phyloP scores from a whole-genome alignment of 1,140 invertebrate genomes.

The Hylyphantes graminicola region DNA sequence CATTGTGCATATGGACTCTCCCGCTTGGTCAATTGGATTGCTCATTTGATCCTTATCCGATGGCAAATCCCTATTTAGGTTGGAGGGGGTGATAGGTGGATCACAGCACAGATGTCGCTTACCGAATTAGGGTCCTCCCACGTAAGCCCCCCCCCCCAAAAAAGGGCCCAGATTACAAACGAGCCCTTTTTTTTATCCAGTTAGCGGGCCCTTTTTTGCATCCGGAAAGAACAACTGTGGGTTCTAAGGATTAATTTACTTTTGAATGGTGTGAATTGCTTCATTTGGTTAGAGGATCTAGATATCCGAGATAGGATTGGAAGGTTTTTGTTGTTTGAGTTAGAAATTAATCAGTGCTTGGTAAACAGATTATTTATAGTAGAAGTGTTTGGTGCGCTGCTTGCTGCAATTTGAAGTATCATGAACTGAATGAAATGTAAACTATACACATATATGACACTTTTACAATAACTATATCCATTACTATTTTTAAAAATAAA shows the following conservation, averaged over 20 bases:
- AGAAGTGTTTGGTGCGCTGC: too few species aligned
- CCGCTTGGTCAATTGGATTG: slow-evolving; percentile 47
- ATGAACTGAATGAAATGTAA: too few species aligned
- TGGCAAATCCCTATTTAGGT: slow-evolving; percentile 6
- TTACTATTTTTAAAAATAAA: too few species aligned
- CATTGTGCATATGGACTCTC: slow-evolving; percentile 3
- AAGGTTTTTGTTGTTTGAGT: too few species aligned
- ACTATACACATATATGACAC: too few species aligned
- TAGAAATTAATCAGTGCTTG: too few species aligned
- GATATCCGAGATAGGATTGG: too few species aligned
- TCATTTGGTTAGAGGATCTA: too few species aligned
- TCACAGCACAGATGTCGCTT: slow-evolving; percentile 46
- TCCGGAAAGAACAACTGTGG: not conserved
- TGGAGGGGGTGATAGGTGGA: not conserved
- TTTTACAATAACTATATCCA: too few species aligned
- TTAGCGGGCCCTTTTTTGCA: slow-evolving; percentile 5
- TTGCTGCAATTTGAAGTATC: too few species aligned
- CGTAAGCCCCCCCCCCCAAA: slow-evolving; percentile 19
- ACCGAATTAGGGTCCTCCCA: slow-evolving; percentile 24
- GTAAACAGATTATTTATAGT: too few species aligned
- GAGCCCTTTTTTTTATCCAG: slow-evolving; percentile 3
- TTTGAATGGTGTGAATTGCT: too few species aligned
- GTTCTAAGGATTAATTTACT: not conserved
- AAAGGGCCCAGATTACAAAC: slow-evolving; percentile 16
- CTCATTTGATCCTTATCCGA: slow-evolving; percentile 26